Conservation (phyloP, 2,113 vertebrate genomes). For the Melanotaenia duboulayi region DNA sequence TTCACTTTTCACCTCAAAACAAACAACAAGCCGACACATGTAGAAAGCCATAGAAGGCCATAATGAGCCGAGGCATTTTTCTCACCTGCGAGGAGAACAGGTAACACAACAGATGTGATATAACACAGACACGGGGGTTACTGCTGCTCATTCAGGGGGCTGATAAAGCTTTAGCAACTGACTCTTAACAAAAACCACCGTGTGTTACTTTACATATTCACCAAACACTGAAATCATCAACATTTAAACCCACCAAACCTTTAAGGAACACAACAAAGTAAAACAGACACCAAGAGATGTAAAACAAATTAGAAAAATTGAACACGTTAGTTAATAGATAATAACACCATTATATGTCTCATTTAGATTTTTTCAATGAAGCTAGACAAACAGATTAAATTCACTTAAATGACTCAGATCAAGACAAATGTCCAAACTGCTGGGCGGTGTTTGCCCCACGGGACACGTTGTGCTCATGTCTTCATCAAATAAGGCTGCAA, state of each 20-base stretch:
- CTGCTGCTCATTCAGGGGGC: background rate
- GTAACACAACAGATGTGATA: constrained; percentile 7
- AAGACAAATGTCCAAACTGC: constrained; percentile 58
- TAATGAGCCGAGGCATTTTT: background rate
- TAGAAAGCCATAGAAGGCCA: background rate
- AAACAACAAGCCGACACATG: constrained; percentile 41
- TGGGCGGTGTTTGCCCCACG: constrained; percentile 9
- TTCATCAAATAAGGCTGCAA: constrained; percentile 39
- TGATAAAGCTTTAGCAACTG: background rate
- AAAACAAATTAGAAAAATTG: background rate
- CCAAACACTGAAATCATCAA: background rate
- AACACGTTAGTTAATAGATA: constrained; percentile 10
- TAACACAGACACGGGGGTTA: background rate
- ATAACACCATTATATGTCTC: background rate
- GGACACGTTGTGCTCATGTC: constrained; percentile 22
- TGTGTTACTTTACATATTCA: background rate
- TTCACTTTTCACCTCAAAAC: constrained; percentile 63
- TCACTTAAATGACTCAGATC: constrained; percentile 16
- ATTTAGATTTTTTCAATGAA: constrained; percentile 30
- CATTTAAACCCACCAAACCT: constrained; percentile 10
- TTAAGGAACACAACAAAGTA: background rate
- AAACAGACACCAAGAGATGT: background rate
- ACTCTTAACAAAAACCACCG: background rate
- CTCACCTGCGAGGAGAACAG: constrained; percentile 1
- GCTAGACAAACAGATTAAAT: constrained; percentile 24